A percentile compares a stretch with the other conserved stretches of the same genome.
These are phyloP conservation scores for Leptoteleia sp. DNA, from an alignment of 1,140 invertebrate genomes.

Conservation along the genomic window DNA sequence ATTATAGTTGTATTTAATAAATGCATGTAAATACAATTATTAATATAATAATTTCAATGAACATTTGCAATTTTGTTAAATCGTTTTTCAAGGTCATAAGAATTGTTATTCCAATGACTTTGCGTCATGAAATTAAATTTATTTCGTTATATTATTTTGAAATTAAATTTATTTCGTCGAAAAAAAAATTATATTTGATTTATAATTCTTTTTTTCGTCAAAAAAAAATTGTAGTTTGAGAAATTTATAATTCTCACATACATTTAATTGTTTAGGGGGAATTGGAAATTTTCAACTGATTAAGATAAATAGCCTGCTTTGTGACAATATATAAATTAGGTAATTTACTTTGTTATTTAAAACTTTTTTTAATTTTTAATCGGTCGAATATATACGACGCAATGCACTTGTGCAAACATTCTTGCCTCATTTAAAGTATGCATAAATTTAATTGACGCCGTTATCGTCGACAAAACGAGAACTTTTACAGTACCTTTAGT, in stretches of 20 bases:
- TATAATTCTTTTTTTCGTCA: too few species aligned
- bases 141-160: too few species aligned
- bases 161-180: too few species aligned
- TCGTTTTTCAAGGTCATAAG: too few species aligned
- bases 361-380: constrained; percentile 30
- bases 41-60: constrained; percentile 5
- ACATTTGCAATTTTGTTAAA: too few species aligned
- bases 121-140: too few species aligned
- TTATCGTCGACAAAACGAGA: constrained; percentile 1
- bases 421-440: constrained; percentile 21
- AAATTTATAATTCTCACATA: too few species aligned
- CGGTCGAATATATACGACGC: constrained; percentile 20
- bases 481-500: constrained; percentile 8
- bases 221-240: too few species aligned
- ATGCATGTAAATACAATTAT: neutral
- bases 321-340: neutral
- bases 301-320: constrained; percentile 4
- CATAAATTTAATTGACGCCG: constrained; percentile 43
- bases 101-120: too few species aligned
- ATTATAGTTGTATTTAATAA: neutral
- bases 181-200: too few species aligned
- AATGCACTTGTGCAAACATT: constrained; percentile 2
- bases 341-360: constrained; percentile 5
- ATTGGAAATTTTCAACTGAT: constrained; percentile 32
- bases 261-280: too few species aligned